phyloP scores from a whole-genome alignment of 2,888 invertebrate genomes.

The Eretmocerus hayati region DNA sequence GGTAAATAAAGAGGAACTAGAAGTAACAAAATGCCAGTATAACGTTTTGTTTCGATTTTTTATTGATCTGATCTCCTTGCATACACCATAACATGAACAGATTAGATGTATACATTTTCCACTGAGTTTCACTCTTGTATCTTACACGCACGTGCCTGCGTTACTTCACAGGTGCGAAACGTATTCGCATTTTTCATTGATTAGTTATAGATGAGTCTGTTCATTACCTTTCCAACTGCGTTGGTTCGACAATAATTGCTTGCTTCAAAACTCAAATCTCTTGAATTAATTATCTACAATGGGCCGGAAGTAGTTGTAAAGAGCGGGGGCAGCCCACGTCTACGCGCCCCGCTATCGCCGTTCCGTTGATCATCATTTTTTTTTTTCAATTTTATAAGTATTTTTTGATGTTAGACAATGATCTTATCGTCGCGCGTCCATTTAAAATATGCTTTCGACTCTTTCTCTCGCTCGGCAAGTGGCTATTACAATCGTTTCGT shows the following conservation, averaged over 20 bases:
- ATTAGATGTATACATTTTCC: constrained; percentile 41
- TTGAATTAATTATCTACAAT: constrained; percentile 46
- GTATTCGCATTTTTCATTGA: constrained; percentile 8
- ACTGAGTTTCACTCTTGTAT: constrained; percentile 18
- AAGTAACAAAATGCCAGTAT: constrained; percentile 14
- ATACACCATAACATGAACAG: constrained; percentile 46
- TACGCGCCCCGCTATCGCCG: constrained; percentile 47
- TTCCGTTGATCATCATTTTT: constrained; percentile 24
- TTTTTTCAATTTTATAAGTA: background rate
- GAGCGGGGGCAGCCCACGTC: constrained; percentile 47
- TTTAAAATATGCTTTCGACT: constrained; percentile 14
- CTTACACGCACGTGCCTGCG: constrained; percentile 21
- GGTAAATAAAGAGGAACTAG: too few relatives aligned
- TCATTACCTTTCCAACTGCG: constrained; percentile 14
- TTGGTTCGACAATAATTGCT: constrained; percentile 17
- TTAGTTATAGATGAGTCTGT: constrained; percentile 1
- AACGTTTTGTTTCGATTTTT: constrained; percentile 36
- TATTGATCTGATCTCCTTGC: constrained; percentile 41
- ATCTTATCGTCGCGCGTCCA: constrained; percentile 43
- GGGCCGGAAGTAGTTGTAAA: constrained; percentile 41
- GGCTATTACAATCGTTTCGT: constrained; percentile 5
- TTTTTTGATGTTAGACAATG: constrained; percentile 23
- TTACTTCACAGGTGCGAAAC: constrained; percentile 26
- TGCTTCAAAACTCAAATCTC: constrained; percentile 8
- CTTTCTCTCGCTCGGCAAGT: constrained; percentile 16